Conservation (phyloP, 2,113 vertebrate species). For the Arenaria interpres region DNA sequence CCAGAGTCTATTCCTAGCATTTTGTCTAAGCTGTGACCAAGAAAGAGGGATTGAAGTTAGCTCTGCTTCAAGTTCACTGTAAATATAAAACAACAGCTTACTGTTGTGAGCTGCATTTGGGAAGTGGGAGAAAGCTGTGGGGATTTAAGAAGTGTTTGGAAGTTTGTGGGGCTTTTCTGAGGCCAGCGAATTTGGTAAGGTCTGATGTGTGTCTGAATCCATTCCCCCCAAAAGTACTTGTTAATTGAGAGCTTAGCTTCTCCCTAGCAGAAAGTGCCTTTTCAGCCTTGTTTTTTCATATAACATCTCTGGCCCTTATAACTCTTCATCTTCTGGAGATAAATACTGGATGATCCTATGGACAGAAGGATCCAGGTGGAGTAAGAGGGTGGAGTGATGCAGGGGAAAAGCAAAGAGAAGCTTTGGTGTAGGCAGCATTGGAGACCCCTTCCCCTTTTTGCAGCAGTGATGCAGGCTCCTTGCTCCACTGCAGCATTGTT, state of each 20-base stretch:
- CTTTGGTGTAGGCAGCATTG: neutral
- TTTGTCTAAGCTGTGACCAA: neutral
- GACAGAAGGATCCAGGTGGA: neutral
- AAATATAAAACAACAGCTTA: neutral
- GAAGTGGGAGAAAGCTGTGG: neutral
- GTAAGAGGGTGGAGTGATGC: neutral
- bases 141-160: neutral
- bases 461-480: neutral
- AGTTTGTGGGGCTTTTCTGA: neutral
- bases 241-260: neutral
- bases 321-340: neutral
- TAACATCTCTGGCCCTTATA: neutral
- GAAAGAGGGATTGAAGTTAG: neutral
- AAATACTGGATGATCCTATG: neutral
- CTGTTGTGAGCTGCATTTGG: neutral
- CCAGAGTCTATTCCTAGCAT: neutral
- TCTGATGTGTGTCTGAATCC: neutral
- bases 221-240: neutral
- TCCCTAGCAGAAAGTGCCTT: neutral
- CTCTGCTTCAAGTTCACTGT: neutral
- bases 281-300: neutral
- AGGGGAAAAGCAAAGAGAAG: neutral
- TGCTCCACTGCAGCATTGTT: rapidly evolving
- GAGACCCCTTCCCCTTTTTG: neutral
- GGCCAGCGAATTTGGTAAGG: no score